Base-by-base conservation (phyloP, 2,797 vertebrate genomes). In the Allobates femoralis region DNA sequence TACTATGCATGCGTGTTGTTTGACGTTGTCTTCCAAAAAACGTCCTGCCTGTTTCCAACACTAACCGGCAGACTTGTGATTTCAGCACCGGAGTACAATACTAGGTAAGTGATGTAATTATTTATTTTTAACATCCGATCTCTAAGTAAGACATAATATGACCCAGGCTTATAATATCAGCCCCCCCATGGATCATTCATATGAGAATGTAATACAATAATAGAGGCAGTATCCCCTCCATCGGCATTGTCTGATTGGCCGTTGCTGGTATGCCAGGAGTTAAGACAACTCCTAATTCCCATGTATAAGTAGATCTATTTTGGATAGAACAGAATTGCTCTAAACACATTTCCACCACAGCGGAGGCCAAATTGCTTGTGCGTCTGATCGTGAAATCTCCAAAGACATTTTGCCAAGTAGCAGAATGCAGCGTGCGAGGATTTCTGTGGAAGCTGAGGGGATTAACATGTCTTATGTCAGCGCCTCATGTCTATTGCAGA, bases 381-480 rank as follows among this genome's bases (percentile, higher is more conserved):
- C 26, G 21, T 77, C 75, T 60, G 81, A 87, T 87, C 34, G 21
- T 30, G 56, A 66, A 84, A 74, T 73, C 75, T 79, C 66, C 76
- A 79, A 64, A 87, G 76, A 84, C 62, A 50, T 30, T 75, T 62
- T 84, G 46, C 37, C n/a, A 56, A 73, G 55, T 55, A 34, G 81
- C 56, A 60, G 77, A 87, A 83, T 73, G 53, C 37, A 21, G 74
- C 83, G n/a, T 73, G 46, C 62, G 14, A 62, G 64, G 81, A 64
- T 87, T 84, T 73, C 21, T 74, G n/a, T 75, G 32, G 41, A 46
- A 74, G 75, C 76, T 41, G 60, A 55, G 37, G 82, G 86, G 82
- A 88, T 87, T 88, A 88, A 64, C 19, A 66, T 74, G 67, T 76
- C 28, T 88, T 81, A 69, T 85, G 58, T 85, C 69, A 87, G 41